Base-by-base conservation (phyloP, 2,888 invertebrate species). In the Gortyna flavago region DNA sequence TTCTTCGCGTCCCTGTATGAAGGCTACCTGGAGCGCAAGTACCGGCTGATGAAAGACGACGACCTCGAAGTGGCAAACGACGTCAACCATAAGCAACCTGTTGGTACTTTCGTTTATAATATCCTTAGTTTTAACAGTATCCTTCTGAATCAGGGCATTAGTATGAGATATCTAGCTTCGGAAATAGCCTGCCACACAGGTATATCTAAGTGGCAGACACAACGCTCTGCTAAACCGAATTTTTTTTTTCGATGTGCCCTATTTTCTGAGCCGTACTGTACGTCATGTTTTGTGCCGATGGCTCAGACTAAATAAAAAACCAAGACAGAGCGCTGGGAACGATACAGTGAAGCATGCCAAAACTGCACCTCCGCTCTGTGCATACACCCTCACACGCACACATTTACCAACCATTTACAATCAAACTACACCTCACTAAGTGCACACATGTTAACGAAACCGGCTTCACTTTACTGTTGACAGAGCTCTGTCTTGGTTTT, bases 1-100 rank as follows among this genome's bases (percentile, higher is more conserved):
- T 91, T 97, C 72, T 92, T 97, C 73, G 97, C 97, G 3, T 97
- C 98, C 0, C 90, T 97, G 61, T 98, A 97, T 92, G 98, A 98
- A 88, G 96, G 97, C 59, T 95, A 96, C 81, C 91, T 97, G 73
- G 95, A 95, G 88, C 90, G 95, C 44, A 93, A 91, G 67, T 97
- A 97, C 89, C 93, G 96, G 66, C 93, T 95, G 78, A 93, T 93
- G 54, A 91, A 93, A 73, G 93, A 92, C n/a, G 89, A 94, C 65
- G 97, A 97, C 89, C 93, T 95, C 29, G 97, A 97, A 85, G 92
- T 94, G 80, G 94, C 95, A 1, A 93, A 94, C 72, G 93, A 94
- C 77, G 95, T 95, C 84, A 95, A 95, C 86, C 96, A 94, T 87
- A 94, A 94, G 79, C 95, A 95, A 90, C 95, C 94, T 93, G 96